Evolutionary conservation across 2,888 invertebrate species (phyloP), one percentile per base, ranked within the genome.

Genomic region (Andricus curvator): DNA sequence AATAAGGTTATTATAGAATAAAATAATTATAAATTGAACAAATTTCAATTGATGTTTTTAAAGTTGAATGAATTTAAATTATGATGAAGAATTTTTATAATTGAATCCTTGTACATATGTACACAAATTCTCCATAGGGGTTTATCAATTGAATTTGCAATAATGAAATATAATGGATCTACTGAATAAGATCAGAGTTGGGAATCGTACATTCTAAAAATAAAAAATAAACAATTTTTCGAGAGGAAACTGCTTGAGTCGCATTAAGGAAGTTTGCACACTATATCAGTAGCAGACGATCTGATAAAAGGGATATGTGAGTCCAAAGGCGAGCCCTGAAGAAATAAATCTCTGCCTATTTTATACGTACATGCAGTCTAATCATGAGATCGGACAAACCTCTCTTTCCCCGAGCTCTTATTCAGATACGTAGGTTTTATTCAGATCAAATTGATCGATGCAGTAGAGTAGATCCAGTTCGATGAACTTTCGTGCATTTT

Each of bases 331-430:
- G 25, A 51, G 48, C 70, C 51, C 48, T 51, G 29, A 29, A 74
- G 70, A 74, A 74, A 74, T 74, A 74, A 74, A 74, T 74, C 70
- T 74, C 70, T 33, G 70, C 11, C 33, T 74, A 74, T 51, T 74
- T 51, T 74, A 74, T 74, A 56, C 48, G 17, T 48, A 17, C 70
- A 74, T 74, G 33, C 29, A 74, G 56, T 74, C 29, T 74, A 74
- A 74, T 74, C 70, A 74, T 74, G 29, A 51, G 25, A 74, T 74
- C 56, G 70, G 33, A 51, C 51, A 33, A 70, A 74, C 51, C 70
- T 56, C 68, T 48, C 17, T 51, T 48, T 51, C 44, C 25, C 17
- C 17, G 44, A 70, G 68, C 48, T 70, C 68, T 70, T 48, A 70
- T 70, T 70, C 68, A 70, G 68, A 70, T 70, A 48, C 48, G 68